Conservation (phyloP, 2,888 invertebrate species). For the Leptinotarsa tumamoca region DNA sequence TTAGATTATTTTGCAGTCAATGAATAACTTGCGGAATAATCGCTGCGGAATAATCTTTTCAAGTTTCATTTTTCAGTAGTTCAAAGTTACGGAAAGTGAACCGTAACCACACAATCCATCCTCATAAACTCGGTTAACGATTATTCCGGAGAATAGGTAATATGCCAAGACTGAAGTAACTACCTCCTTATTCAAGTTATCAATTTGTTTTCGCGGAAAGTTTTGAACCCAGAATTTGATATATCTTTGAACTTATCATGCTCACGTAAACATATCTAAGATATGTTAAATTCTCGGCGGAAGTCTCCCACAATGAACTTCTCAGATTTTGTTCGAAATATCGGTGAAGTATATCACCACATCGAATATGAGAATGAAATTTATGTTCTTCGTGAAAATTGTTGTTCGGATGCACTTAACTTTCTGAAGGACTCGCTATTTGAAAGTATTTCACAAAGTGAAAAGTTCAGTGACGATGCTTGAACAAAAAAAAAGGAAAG, state of each 20-base stretch:
- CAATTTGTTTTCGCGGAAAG: slow-evolving; percentile 24
- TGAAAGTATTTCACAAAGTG: not conserved
- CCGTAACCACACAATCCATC: not conserved
- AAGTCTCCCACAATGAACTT: slow-evolving; percentile 23
- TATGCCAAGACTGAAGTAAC: not conserved
- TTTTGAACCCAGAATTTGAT: slow-evolving; percentile 19
- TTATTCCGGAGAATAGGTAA: not conserved
- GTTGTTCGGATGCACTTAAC: slow-evolving; percentile 7
- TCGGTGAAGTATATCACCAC: slow-evolving; percentile 18
- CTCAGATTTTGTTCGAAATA: slow-evolving; percentile 25
- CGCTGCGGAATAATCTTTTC: too few relatives aligned
- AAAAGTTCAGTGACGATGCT: not conserved
- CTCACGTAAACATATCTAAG: slow-evolving; percentile 30
- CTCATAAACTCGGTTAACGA: not conserved
- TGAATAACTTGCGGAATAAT: too few relatives aligned
- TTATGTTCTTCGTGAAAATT: slow-evolving; percentile 8
- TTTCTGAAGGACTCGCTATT: too few relatives aligned
- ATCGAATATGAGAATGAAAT: slow-evolving; percentile 16
- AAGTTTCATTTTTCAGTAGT: not conserved
- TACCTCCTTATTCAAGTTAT: not conserved
- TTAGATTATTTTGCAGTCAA: too few relatives aligned
- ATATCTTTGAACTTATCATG: slow-evolving; percentile 35
- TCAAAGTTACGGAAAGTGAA: not conserved
- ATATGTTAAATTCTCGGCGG: slow-evolving; percentile 29
- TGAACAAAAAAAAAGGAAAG: not conserved